Evolutionary conservation across 2,888 invertebrate species (phyloP), one percentile per base, ranked within the genome.

Genomic region (Ectobius pallidus): DNA sequence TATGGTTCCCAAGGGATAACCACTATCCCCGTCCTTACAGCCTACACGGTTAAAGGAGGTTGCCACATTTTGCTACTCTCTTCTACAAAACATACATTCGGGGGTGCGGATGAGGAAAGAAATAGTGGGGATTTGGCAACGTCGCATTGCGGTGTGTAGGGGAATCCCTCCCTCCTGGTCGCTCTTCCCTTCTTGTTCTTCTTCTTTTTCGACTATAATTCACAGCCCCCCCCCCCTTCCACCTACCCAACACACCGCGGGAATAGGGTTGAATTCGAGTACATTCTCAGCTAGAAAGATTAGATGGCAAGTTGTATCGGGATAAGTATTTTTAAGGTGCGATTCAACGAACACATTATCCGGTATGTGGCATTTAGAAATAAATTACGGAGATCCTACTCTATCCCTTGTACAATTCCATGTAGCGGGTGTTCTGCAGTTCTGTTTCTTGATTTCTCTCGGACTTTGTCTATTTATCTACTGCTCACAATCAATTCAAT

Each of bases 131-230:
- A 65, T 65, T 65, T 46, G 65, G 65, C 65, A 65, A n/a, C 65
- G 65, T 65, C 65, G 65, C 65, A 65, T 65, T 65, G 65, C 65
- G 65, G 65, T 65, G 65, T 65, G 65, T 27, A 65, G 65, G 65
- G 65, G 65, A 65, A 65, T 65, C 65, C 65, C 65, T 16, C 65
- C 42, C 46, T 65, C 65, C 42, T 27, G n/a, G 18, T 27, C 27
- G 27, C 34, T n/a, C 27, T 46, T 11, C 32, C 20, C 20, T 22
- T 14, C 39, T 39, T 39, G 1, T 30, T 46, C 65, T 44, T 65
- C 55, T 16, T 55, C 55, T 25, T 63, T 65, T 65, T 65, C 46
- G 44, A 46, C 65, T 46, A 65, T 65, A 65, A 65, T 65, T 65
- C 65, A 65, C 65, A 65, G 30, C n/a, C 25, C 58, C 32, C 30